Base-by-base conservation (phyloP, 2,888 invertebrate genomes). In the Diogma glabrata region DNA sequence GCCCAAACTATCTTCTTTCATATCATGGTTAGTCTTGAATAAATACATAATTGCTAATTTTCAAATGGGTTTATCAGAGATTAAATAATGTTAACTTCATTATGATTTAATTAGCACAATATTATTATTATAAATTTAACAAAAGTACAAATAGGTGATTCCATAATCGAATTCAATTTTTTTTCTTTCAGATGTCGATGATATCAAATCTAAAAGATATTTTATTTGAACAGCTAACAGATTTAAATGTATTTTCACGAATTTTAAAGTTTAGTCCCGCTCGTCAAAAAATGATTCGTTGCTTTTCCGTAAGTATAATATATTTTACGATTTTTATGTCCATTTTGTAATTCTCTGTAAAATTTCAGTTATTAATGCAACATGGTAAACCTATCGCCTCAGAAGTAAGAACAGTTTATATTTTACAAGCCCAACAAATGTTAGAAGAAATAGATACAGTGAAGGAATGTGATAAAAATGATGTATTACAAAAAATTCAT, bases 201-300 rank as follows among this genome's bases (percentile, higher is more conserved):
- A 56, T 56, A 16, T 61, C 62, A 20, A 57, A 60, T 3, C 53
- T 69, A 2, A 63, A 61, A 53, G 64, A 65, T 46, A 64, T 67
- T 52, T 57, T 70, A 3, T 57, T 65, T 28, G 65, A 66, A 53
- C 67, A 69, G 54, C 57, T 70, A 7, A 59, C 63, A 8, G 64
- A 67, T 56, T 56, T 70, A 50, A 61, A 65, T 30, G 62, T 66
- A 6, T 69, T 69, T 53, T 57, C 61, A 17, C 64, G 66, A 10
- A 59, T 70, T 2, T 53, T 70, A 12, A 64, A 64, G 45, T 62
- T 62, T 52, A 60, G 63, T 52, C 63, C 64, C n/a, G 63, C 64
- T 3, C 62, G 68, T n/a, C 60, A 63, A 51, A 64, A 69, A 55
- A 59, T 70, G n/a, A 60, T 68, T 54, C 59, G 60, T 30, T 67